A percentile compares a stretch with the other conserved stretches of the same genome.
Evolutionary conservation across 2,113 vertebrate genomes (phyloP).

Genomic region (Rana temporaria): DNA sequence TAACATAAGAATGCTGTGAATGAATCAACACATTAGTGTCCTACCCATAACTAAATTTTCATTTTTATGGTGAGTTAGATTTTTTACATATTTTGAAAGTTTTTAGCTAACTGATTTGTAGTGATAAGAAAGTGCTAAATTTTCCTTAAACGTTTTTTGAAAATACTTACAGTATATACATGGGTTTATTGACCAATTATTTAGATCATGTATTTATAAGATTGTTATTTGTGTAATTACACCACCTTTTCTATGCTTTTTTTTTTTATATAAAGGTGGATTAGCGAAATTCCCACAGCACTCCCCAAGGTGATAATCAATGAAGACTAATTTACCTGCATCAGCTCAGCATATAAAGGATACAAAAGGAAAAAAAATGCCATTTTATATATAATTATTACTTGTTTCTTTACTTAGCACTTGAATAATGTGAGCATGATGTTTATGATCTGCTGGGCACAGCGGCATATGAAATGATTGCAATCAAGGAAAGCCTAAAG

Average conservation of each 20-base stretch:
- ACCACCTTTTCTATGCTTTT: slow-evolving; percentile 12
- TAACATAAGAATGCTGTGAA: too few relatives aligned
- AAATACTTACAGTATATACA: too few relatives aligned
- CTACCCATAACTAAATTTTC: too few relatives aligned
- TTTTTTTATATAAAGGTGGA: slow-evolving; percentile 40
- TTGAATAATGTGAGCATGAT: slow-evolving; percentile 28
- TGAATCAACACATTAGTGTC: too few relatives aligned
- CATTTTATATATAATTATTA: slow-evolving; percentile 40
- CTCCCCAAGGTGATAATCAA: slow-evolving; percentile 34
- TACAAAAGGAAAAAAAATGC: slow-evolving; percentile 2
- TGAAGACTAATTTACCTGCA: slow-evolving; percentile 46
- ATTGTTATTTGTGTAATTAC: neutral
- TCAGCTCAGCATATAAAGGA: slow-evolving; percentile 1
- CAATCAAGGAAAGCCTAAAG: slow-evolving; percentile 33
- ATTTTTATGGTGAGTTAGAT: too few relatives aligned
- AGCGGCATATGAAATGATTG: slow-evolving; percentile 50
- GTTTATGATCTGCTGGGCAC: slow-evolving; percentile 42
- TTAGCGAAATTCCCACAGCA: slow-evolving; percentile 46
- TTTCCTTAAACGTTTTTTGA: too few relatives aligned
- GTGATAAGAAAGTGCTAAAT: too few relatives aligned
- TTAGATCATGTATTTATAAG: neutral
- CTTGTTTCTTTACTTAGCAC: slow-evolving; percentile 29
- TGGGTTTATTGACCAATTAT: neutral
- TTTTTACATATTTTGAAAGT: too few relatives aligned
- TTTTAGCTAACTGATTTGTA: too few relatives aligned